Evolutionary conservation across 2,888 invertebrate genomes (phyloP).

Genomic region (Congeria kusceri): DNA sequence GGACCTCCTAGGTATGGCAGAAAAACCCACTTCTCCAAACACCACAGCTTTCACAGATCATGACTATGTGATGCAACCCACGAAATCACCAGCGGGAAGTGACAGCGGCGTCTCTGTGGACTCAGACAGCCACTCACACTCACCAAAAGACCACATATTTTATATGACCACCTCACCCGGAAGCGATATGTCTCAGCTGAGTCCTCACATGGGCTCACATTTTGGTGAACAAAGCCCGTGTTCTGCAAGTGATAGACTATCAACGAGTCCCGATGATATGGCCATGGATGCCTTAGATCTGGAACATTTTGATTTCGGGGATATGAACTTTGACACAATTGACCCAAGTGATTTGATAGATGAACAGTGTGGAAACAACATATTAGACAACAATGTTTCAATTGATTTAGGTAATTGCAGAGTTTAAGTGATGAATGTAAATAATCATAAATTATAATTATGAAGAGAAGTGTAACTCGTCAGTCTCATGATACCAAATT

Average conservation of each 20-base stretch:
- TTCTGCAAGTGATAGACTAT: constrained; percentile 39
- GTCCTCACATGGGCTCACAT: constrained; percentile 40
- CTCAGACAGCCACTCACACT: constrained; percentile 63
- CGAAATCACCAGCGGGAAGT: constrained; percentile 76
- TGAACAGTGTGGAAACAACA: constrained; percentile 9
- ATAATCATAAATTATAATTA: no score
- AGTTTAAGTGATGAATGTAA: background rate
- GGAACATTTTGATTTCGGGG: constrained; percentile 72
- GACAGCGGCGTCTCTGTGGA: constrained; percentile 79
- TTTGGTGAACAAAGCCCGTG: constrained; percentile 43
- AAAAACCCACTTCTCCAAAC: constrained; percentile 24
- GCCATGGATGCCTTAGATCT: constrained; percentile 57
- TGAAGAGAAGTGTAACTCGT: no score
- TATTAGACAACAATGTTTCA: constrained; percentile 56
- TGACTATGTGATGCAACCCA: constrained; percentile 74
- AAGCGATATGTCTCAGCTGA: constrained; percentile 45
- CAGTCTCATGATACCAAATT: no score
- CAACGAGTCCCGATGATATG: constrained; percentile 41
- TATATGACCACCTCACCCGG: constrained; percentile 62
- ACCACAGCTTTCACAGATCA: constrained; percentile 69
- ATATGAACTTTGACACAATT: constrained; percentile 64
- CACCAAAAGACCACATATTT: constrained; percentile 54
- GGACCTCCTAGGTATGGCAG: constrained; percentile 28
- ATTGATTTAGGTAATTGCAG: constrained; percentile 53
- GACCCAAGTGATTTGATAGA: constrained; percentile 55